phyloP scores from a whole-genome alignment of 2,888 invertebrate species.

The Acanthosepion pharaonis region DNA sequence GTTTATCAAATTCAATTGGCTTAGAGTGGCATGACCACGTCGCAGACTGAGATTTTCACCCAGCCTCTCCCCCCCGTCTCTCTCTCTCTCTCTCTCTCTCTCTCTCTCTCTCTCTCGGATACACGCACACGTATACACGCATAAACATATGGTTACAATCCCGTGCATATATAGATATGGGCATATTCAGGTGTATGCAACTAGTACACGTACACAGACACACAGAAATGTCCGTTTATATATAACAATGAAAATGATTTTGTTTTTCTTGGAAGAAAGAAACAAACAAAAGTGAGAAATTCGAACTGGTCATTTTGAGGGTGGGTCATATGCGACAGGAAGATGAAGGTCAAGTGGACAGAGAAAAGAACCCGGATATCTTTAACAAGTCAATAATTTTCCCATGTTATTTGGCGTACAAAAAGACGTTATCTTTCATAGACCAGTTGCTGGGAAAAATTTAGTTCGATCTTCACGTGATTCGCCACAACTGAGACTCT shows the following conservation, averaged over 20 bases:
- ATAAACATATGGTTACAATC: not conserved
- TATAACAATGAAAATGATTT: too few relatives aligned
- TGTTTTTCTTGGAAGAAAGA: not conserved
- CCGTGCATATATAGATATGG: not conserved
- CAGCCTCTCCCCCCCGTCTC: too few relatives aligned
- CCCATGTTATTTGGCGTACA: not conserved
- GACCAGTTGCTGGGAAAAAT: not conserved
- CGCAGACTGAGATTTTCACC: too few relatives aligned
- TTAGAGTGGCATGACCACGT: too few relatives aligned
- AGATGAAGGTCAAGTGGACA: not conserved
- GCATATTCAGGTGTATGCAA: not conserved
- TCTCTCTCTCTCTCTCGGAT: not conserved
- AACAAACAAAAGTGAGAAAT: not conserved
- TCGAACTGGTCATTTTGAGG: not conserved
- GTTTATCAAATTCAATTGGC: too few relatives aligned
- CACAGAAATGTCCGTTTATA: too few relatives aligned
- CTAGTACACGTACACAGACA: too few relatives aligned
- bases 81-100: too few relatives aligned
- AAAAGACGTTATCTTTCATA: not conserved
- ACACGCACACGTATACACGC: not conserved
- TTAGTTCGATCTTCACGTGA: too few relatives aligned
- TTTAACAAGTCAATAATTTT: not conserved
- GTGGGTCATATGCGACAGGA: not conserved
- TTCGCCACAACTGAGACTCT: too few relatives aligned
- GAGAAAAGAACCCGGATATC: not conserved